Base-by-base conservation (phyloP, 92 coral and sea anemone species). In the Palythoa caribaeorum region DNA sequence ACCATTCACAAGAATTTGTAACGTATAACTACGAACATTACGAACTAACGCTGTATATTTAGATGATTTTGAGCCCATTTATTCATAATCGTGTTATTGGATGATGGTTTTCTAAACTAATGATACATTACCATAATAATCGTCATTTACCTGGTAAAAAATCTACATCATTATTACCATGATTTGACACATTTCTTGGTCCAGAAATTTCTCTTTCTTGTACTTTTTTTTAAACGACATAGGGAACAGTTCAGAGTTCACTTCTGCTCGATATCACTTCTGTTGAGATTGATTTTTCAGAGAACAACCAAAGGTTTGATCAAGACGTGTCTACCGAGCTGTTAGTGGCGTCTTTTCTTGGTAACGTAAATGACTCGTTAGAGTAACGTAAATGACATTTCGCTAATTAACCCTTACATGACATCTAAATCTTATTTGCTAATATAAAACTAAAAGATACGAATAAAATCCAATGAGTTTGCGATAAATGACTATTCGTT, bases 381-480 rank as follows among this genome's bases (percentile, higher is more conserved):
- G 40, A 74, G 79, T 74, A 74, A 74, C 79, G 79, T 74, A 74
- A 74, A 47, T 76, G 80, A 52, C 80, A 76, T 76, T 76, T 76
- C 40, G 65, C 51, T 76, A 47, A 40, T 74, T 15, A 47, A 74
- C 53, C 53, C 59, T 28, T 74, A 74, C 54, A 6, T 52, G 80
- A 28, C 60, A 76, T 76, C 39, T 76, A 76, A 76, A 76, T 76
- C 80, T 19, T 76, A 21, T 50, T 76, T 6, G 39, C 63, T 51
- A 2, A 76, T 52, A 76, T 76, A 76, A 76, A 47, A 76, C 6
- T 76, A 39, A 76, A 6, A 76, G 80, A 19, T 52, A 76, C n/a
- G 65, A 8, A 20, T 19, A 76, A 76, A 51, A 20, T 16, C 62
- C 80, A 76, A 76, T 51, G 60, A 76, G 51, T n/a, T 76, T 76